Base-by-base conservation (phyloP, 1,140 invertebrate genomes). In the Ladona fulva region DNA sequence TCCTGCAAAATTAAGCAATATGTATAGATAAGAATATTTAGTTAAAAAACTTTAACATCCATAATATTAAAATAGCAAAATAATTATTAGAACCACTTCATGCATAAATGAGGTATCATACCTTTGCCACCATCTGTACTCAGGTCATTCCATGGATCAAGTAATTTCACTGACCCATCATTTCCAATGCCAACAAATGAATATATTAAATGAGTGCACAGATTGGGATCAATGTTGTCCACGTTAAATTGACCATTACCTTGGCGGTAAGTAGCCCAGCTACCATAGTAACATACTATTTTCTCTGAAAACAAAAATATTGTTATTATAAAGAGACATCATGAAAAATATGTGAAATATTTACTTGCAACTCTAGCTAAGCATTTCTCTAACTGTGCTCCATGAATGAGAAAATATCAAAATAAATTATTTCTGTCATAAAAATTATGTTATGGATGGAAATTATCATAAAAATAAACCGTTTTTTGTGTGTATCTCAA, bases 161-260 rank as follows among this genome's bases (percentile, higher is more conserved):
- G 84, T 12, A 89, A 85, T 11, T 85, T 82, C 0, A 91, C 82
- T 0, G 82, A 81, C 1, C 87, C 88, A 75, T 83, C 84, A 66
- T 79, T 74, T 16, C 16, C 25, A 10, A 92, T 84, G 7, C 92
- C 92, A 74, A 90, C 87, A 81, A 94, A 94, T 0, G 89, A 83
- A 81, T 94, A 94, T 42, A 93, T 87, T 29, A 93, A 80, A 83
- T 94, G 92, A 0, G 92, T 92, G 82, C 92, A 94, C 0, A 93
- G 84, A 24, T 84, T 83, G 0, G 92, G 86, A 82, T 94, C 89
- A 14, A 95, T 90, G 76, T 92, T 79, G 44, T 88, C 86, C 0
- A 93, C 88, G 12, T 87, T 86, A 80, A 91, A 92, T 83, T 89
- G 89, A 16, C 92, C 92, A 75, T 86, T 83, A 14, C 87, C 89